Percentiles rank a stretch among this genome's conserved stretches.
These are phyloP conservation scores for Calliphora vicina DNA, from an alignment of 1,140 invertebrate species.

Conservation along the genomic window DNA sequence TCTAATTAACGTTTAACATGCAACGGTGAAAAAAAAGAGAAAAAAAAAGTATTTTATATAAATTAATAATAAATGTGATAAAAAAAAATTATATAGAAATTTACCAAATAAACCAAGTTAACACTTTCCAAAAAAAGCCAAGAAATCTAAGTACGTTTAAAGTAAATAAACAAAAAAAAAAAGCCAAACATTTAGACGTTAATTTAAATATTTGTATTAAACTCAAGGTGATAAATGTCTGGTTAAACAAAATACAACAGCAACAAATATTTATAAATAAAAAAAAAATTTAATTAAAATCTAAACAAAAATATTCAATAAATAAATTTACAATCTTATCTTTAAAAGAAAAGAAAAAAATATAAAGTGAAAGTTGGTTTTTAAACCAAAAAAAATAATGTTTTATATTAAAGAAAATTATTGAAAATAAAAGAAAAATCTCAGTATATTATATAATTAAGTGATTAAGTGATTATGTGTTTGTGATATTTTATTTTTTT, in stretches of 20 bases:
- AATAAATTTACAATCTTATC: not conserved
- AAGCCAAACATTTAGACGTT: not conserved
- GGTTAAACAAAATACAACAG: not conserved
- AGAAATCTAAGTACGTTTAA: not conserved
- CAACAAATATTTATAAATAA: not conserved
- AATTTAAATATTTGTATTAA: not conserved
- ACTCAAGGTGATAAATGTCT: not conserved
- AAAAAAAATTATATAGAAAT: too few relatives aligned
- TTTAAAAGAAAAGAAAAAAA: not conserved
- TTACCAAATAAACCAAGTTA: not conserved
- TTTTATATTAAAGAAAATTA: not conserved
- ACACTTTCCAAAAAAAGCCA: constrained; percentile 5
- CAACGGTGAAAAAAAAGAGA: constrained; percentile 13
- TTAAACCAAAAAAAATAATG: too few relatives aligned
- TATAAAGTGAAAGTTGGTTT: too few relatives aligned
- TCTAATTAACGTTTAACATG: constrained; percentile 40
- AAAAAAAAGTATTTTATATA: not conserved
- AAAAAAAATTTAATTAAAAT: not conserved
- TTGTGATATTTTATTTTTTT: not conserved
- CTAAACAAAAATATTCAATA: not conserved
- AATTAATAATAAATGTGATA: not conserved
- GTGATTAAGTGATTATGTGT: not conserved
- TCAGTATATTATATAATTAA: not conserved
- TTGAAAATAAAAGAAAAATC: not conserved
- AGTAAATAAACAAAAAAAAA: not conserved